Evolutionary conservation across 2,113 vertebrate genomes (phyloP), one percentile per base, ranked within the genome.

Genomic region (Eurypyga helias): DNA sequence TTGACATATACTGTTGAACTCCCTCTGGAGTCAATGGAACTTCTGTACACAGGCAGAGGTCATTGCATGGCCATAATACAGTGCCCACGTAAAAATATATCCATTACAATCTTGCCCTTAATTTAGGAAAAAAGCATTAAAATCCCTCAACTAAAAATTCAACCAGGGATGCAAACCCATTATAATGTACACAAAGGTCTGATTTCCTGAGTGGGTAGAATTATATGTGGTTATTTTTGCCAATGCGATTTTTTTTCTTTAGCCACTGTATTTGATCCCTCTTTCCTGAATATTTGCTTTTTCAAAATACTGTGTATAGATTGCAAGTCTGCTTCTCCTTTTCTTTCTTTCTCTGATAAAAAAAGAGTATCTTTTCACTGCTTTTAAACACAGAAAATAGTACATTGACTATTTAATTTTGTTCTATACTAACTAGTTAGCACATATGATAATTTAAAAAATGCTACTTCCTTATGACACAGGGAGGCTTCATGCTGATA

Each of bases 11-110:
- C 76, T 28, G 43, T 60, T 92, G 94, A 94, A 93, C 90, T 96
- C 94, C 89, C 95, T 76, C 80, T 92, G 89, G 94, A 92, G 77
- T 95, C 80, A 75, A 48, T 61, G 57, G 51, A 87, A 92, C 69
- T 96, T 84, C 73, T 97, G 69, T 61, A 91, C 52, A 75, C 72
- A 85, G 83, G 28, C 91, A 75, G 94, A 97, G 95, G 89, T 97
- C 92, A 97, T 80, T 82, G 64, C 79, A 67, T 84, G 93, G 90
- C 71, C 83, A 67, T 69, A 93, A 49, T 38, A 73, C 4, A 86
- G 28, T 48, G 58, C 25, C 51, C 1, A 0, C 0, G 13, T 72
- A 69, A 91, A 83, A 95, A 87, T 70, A 8, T 57, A 80, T 79
- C 84, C 41, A 66, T 83, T 84, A 93, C 23, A 83, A 77, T 4